Evolutionary conservation across 1,140 invertebrate genomes (phyloP).

Genomic region (Mactra quadrangularis): DNA sequence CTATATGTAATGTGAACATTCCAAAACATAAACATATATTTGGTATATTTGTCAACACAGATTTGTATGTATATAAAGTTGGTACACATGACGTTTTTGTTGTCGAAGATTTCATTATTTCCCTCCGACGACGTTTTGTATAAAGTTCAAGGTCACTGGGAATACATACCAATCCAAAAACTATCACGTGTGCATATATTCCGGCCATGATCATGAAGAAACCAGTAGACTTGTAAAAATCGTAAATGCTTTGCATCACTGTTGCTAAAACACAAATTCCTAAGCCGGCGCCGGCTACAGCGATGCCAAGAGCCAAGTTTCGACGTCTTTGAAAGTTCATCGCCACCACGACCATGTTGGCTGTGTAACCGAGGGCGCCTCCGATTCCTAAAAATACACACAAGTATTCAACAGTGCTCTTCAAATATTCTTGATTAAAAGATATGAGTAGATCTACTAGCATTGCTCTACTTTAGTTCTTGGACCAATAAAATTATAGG

Average conservation of each 20-base stretch:
- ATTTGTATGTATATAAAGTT: background rate
- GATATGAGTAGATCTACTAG: too few species aligned
- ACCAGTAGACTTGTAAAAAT: constrained; percentile 30
- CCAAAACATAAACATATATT: constrained; percentile 12
- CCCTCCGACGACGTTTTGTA: background rate
- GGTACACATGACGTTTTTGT: background rate
- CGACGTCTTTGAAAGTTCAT: constrained; percentile 35
- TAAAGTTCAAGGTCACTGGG: constrained; percentile 38
- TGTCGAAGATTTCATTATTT: background rate
- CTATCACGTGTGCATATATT: constrained; percentile 14
- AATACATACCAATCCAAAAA: constrained; percentile 33
- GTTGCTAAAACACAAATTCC: constrained; percentile 21
- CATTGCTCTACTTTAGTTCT: too few species aligned
- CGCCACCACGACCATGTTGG: constrained; percentile 36
- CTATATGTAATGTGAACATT: constrained; percentile 45
- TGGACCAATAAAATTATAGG: too few species aligned
- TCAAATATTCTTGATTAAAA: too few species aligned
- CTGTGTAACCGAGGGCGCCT: constrained; percentile 27
- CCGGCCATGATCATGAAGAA: constrained; percentile 41
- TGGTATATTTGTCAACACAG: constrained; percentile 18
- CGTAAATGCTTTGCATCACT: background rate
- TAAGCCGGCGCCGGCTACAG: constrained; percentile 28
- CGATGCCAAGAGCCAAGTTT: constrained; percentile 39
- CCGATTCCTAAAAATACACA: constrained; percentile 30
- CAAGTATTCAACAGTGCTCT: too few species aligned